These are phyloP conservation scores for Tautogolabrus adspersus DNA, from an alignment of 2,113 vertebrate genomes.

Conservation along the genomic window DNA sequence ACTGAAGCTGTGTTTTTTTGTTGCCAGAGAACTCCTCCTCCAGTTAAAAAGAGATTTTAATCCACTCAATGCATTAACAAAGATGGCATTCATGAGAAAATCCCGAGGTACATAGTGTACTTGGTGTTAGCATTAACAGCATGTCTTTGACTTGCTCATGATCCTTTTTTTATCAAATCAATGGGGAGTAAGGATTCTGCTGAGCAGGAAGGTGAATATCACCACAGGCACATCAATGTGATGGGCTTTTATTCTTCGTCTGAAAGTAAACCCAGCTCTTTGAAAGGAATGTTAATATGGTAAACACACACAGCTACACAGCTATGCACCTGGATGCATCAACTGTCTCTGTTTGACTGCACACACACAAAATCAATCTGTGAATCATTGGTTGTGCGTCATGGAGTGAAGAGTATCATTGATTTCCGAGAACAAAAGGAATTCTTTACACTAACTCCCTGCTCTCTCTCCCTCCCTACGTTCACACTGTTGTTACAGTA, in stretches of 20 bases:
- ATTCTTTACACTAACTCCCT: conserved; percentile 39
- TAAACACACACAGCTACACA: conserved; percentile 6
- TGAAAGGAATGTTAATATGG: conserved; percentile 47
- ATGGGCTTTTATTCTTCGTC: conserved; percentile 42
- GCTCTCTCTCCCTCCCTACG: conserved; percentile 7
- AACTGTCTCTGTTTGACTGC: conserved; percentile 26
- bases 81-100: conserved; percentile 8
- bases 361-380: conserved; percentile 54
- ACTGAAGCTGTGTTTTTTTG: conserved; percentile 3
- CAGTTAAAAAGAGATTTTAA: background rate
- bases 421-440: conserved; percentile 70
- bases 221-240: conserved; percentile 32
- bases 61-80: background rate
- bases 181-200: conserved; percentile 37
- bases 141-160: conserved; percentile 34
- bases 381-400: conserved; percentile 60
- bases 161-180: conserved; percentile 39
- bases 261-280: conserved; percentile 19
- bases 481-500: conserved; percentile 14
- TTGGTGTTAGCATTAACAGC: conserved; percentile 10
- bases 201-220: conserved; percentile 38
- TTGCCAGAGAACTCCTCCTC: background rate
- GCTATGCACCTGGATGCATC: conserved; percentile 18
- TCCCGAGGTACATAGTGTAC: conserved; percentile 6
- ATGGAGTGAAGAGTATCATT: conserved; percentile 52